Base-by-base conservation (phyloP, 2,113 vertebrate genomes). In the Zeus faber region DNA sequence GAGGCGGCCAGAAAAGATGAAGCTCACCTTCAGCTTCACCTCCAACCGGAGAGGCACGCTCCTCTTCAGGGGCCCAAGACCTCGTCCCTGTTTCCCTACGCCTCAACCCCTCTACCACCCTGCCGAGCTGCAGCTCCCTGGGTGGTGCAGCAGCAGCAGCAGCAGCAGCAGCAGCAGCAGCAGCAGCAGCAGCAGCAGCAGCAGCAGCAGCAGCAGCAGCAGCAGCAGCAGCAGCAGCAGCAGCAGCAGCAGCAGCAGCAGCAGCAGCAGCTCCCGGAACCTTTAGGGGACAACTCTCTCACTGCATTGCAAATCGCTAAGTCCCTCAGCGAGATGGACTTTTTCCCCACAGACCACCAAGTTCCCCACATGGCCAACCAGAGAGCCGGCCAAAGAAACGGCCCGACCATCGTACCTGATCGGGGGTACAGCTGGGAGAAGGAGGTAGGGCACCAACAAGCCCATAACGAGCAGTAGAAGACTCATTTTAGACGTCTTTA, bases 261-360 rank as follows among this genome's bases (percentile, higher is more conserved):
- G 29, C 80, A 74, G 27, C 56, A 45, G 0, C 55, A 65, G 3
- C 11, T n/a, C 4, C 3, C 33, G 5, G 70, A 55, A 4, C 66
- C 70, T 3, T 58, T 23, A n/a, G 90, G 91, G 0, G 91, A 91
- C 83, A 70, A 90, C 79, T 92, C 89, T 0, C 88, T 86, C 53
- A 90, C 90, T 0, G 90, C 85, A 5, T 76, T 91, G 70, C 90
- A 72, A 13, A 90, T 80, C 14, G 91, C 88, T 53, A 85, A 89
- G 50, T 85, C 80, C 5, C 88, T 84, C 62, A 92, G 91, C 23
- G 90, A 89, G 59, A 84, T 84, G 22, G 89, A 90, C 10, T 79
- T 80, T 58, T 67, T 46, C 41, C 59, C 83, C 35, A 29, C 58
- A 18, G 64, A 75, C 47, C 72, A 70, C 35, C 67, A 52, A 59